phyloP scores from a whole-genome alignment of 2,888 invertebrate genomes.

The Heteropelma amictum region DNA sequence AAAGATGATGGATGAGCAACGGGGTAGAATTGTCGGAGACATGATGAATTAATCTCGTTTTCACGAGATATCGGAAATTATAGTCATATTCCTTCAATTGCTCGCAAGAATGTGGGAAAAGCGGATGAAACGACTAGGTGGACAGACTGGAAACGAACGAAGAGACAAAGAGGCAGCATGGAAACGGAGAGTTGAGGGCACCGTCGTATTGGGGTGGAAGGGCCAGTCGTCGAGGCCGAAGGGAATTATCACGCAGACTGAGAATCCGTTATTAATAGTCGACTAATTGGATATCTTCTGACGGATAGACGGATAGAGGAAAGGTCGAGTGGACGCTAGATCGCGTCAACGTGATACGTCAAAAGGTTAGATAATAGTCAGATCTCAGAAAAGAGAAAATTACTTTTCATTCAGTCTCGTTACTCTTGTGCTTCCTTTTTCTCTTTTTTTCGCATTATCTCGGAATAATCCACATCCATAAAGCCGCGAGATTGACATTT shows the following conservation, averaged over 20 bases:
- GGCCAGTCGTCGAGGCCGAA: too few relatives aligned
- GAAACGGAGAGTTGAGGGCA: conserved; percentile 20
- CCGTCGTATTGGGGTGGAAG: conserved; percentile 31
- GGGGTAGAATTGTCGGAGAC: too few relatives aligned
- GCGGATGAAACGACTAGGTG: background rate
- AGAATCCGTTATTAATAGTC: conserved; percentile 72
- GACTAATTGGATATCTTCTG: conserved; percentile 70
- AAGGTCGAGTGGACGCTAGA: conserved; percentile 48
- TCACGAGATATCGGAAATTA: too few relatives aligned
- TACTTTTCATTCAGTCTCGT: background rate
- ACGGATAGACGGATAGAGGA: conserved; percentile 55
- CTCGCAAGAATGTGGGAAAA: conserved; percentile 34
- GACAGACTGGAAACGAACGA: background rate
- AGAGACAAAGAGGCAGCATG: too few relatives aligned
- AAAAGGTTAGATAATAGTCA: background rate
- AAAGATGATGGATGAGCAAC: too few relatives aligned
- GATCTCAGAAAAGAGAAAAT: background rate
- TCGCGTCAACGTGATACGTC: conserved; percentile 56
- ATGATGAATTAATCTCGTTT: too few relatives aligned
- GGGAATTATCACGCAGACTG: too few relatives aligned
- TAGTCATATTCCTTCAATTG: too few relatives aligned
- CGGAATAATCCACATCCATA: background rate
- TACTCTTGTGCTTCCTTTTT: background rate
- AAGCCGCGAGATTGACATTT: too few relatives aligned
- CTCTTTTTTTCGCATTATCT: background rate